Conservation (phyloP, 2,113 vertebrate species). For the Antigone vipio region DNA sequence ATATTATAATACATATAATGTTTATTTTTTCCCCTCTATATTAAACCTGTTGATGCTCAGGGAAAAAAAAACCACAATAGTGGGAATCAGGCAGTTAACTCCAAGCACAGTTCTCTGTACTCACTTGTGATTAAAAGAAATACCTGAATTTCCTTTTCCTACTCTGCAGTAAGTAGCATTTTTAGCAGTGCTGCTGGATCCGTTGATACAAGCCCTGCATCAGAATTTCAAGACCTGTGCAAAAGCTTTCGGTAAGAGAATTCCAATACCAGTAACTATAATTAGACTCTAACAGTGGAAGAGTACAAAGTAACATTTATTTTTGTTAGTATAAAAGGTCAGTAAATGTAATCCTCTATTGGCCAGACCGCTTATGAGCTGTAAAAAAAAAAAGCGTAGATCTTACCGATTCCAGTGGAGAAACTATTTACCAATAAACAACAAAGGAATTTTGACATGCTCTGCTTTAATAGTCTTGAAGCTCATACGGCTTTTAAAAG, state of each 20-base stretch:
- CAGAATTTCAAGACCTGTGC: not conserved
- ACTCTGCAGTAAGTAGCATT: not conserved
- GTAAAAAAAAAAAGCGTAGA: not conserved
- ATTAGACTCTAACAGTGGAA: constrained; percentile 7
- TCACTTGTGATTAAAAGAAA: not conserved
- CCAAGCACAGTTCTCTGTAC: not conserved
- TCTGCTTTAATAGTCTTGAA: not conserved
- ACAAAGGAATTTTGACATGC: not conserved
- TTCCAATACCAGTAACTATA: not conserved
- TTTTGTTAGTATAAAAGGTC: constrained; percentile 21
- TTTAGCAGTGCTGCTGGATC: not conserved
- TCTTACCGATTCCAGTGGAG: not conserved
- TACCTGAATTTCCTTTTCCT: not conserved
- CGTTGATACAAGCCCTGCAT: not conserved
- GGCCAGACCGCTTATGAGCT: not conserved
- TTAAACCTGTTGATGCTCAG: not conserved
- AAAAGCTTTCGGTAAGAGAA: not conserved
- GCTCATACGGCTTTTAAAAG: not conserved
- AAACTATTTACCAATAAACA: not conserved
- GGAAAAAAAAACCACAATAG: not conserved
- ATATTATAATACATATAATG: not conserved
- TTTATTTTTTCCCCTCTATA: not conserved
- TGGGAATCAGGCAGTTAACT: not conserved
- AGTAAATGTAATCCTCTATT: not conserved
- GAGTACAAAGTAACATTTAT: constrained; percentile 31